Base-by-base conservation (phyloP, 2,888 invertebrate genomes). In the Eupithecia dodoneata region DNA sequence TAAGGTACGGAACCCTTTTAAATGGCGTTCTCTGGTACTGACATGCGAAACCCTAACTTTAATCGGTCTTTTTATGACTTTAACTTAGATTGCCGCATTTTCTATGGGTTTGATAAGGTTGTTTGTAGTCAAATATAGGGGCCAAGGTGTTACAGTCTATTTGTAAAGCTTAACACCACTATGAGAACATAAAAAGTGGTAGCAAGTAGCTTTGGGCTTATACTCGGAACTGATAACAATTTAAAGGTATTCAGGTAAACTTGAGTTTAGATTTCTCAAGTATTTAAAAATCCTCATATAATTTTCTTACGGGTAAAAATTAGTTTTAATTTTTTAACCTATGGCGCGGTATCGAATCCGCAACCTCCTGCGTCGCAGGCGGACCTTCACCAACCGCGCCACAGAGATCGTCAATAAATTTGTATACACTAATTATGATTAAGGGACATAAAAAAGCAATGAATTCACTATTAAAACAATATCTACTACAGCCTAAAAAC, bases 391-490 rank as follows among this genome's bases (percentile, higher is more conserved):
- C 30, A 30, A 30, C 30, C 30, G 30, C 30, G 30, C 30, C 30
- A 30, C 30, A 30, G 30, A 30, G 30, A 30, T 30, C 30, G 30
- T 30, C 30, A 30, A 30, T 30, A 30, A 30, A 30, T 30, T 30
- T 30, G 30, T 30, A 30, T 30, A 30, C 30, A 30, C 30, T 30
- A 30, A 30, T 30, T 30, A 30, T 63, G 77, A 86, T 84, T 85
- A 83, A 76, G 80, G 78, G 74, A 85, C 89, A 88, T 92, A 91
- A 93, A 93, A 93, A 87, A 71, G 81, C 87, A 89, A 91, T 92
- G 90, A 92, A 91, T 88, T 84, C 75, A 82, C 88, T 88, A 90
- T 92, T 91, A 93, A 92, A 87, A 86, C 87, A 89, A 88, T 87
- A 88, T 89, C 88, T 87, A 87, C 86, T 81, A n/a, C 10, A 63